Percentiles rank a stretch among this genome's conserved stretches.
Conservation (phyloP, 2,888 invertebrate species). For the Pyrgus malvae region DNA sequence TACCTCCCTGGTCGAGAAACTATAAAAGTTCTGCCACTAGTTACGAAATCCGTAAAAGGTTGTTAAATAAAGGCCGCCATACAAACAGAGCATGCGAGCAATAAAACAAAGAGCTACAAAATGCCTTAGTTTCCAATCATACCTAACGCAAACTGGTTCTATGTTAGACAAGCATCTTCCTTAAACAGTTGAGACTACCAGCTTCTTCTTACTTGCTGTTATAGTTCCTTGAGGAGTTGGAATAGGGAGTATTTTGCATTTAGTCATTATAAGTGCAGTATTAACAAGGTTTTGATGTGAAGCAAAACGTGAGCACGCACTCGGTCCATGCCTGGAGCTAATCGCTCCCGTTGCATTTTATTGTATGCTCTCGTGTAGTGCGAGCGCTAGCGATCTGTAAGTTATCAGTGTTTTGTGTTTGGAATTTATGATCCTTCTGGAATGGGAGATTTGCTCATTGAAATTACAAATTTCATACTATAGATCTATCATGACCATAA, state of each 20-base stretch:
- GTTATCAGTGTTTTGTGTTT: neutral
- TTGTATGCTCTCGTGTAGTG: constrained; percentile 38
- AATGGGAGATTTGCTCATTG: no score
- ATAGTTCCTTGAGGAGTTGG: constrained; percentile 33
- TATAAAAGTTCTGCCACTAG: no score
- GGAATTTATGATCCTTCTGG: neutral
- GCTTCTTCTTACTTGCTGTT: constrained; percentile 23
- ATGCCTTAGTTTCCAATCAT: constrained; percentile 42
- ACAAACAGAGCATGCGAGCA: neutral
- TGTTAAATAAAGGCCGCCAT: neutral
- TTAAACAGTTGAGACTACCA: constrained; percentile 63
- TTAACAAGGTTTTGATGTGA: constrained; percentile 52
- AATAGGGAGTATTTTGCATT: constrained; percentile 43
- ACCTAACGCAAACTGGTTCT: constrained; percentile 53
- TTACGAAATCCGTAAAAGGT: no score
- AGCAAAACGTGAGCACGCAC: constrained; percentile 72
- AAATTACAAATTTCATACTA: no score
- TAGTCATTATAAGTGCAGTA: constrained; percentile 42
- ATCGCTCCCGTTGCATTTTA: constrained; percentile 72
- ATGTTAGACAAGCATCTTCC: constrained; percentile 64
- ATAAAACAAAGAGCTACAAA: constrained; percentile 9
- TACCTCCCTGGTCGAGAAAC: no score
- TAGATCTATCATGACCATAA: no score
- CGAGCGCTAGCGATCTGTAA: constrained; percentile 5
- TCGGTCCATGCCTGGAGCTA: constrained; percentile 61